Evolutionary conservation across 2,113 vertebrate species (phyloP).

Genomic region (Empidonax alnorum): DNA sequence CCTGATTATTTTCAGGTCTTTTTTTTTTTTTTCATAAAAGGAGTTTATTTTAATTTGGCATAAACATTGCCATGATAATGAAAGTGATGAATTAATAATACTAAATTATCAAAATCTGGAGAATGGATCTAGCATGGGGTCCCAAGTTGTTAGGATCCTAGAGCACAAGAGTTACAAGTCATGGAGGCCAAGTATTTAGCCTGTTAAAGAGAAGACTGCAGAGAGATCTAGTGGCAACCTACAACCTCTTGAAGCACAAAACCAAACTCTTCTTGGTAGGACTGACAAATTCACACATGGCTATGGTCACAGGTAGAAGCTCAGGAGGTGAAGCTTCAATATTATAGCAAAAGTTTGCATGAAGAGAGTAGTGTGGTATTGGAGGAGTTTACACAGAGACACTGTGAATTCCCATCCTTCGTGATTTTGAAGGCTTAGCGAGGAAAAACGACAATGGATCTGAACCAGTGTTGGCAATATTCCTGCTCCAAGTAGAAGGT

Average conservation of each 20-base stretch:
- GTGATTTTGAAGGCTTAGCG: background rate
- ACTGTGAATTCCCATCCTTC: background rate
- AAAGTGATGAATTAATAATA: background rate
- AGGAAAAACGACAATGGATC: background rate
- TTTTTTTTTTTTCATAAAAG: background rate
- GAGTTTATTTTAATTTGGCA: conserved; percentile 2
- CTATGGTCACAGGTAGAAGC: background rate
- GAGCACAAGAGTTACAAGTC: background rate
- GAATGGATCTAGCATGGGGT: background rate
- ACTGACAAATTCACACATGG: background rate
- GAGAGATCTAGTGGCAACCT: background rate
- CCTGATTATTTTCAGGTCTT: background rate
- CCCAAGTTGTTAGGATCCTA: background rate
- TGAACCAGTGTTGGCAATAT: background rate
- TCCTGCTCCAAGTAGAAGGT: background rate
- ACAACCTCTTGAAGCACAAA: background rate
- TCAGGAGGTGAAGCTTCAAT: background rate
- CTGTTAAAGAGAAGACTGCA: background rate
- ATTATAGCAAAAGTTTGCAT: background rate
- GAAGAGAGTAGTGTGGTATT: background rate
- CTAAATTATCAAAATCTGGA: background rate
- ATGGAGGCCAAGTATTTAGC: background rate
- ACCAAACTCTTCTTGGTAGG: background rate
- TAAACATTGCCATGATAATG: background rate
- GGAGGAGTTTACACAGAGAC: background rate